phyloP scores from a whole-genome alignment of 1,140 invertebrate species.

The Drosophila teissieri region DNA sequence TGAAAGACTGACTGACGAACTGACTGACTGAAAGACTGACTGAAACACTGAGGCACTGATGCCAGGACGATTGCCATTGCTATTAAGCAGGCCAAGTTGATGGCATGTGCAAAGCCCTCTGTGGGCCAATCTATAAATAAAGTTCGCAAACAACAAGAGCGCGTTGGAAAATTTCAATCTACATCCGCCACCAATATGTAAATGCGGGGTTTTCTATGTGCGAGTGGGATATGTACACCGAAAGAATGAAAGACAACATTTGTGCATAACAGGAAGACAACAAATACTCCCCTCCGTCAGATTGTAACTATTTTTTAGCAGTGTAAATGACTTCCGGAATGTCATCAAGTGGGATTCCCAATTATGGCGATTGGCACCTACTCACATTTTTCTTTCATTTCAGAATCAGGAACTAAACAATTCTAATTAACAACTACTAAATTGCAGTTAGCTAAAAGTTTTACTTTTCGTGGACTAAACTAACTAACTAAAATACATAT shows the following conservation, averaged over 20 bases:
- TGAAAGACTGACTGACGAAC: conserved; percentile 2
- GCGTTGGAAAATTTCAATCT: conserved; percentile 22
- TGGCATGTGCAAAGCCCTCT: conserved; percentile 34
- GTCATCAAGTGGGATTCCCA: neutral
- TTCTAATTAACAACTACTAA: neutral
- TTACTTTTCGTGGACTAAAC: too few relatives aligned
- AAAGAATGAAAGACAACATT: neutral
- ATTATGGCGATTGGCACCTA: neutral
- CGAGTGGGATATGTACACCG: neutral
- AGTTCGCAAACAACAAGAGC: conserved; percentile 26
- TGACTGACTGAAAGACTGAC: neutral
- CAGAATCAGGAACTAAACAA: neutral
- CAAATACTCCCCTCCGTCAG: too few relatives aligned
- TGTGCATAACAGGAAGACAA: neutral
- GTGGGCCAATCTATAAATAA: conserved; percentile 58
- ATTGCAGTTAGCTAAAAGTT: neutral
- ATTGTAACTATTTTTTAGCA: neutral
- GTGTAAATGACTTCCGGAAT: neutral
- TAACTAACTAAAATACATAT: too few relatives aligned
- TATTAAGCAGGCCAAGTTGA: conserved; percentile 39
- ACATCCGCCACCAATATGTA: conserved; percentile 19
- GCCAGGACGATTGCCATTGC: conserved; percentile 30
- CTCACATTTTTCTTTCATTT: neutral
- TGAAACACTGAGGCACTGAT: conserved; percentile 18
- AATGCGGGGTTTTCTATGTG: conserved; percentile 2